A percentile compares a stretch with the other conserved stretches of the same genome.
Evolutionary conservation across 2,113 vertebrate genomes (phyloP).

Genomic region (Pipra filicauda): DNA sequence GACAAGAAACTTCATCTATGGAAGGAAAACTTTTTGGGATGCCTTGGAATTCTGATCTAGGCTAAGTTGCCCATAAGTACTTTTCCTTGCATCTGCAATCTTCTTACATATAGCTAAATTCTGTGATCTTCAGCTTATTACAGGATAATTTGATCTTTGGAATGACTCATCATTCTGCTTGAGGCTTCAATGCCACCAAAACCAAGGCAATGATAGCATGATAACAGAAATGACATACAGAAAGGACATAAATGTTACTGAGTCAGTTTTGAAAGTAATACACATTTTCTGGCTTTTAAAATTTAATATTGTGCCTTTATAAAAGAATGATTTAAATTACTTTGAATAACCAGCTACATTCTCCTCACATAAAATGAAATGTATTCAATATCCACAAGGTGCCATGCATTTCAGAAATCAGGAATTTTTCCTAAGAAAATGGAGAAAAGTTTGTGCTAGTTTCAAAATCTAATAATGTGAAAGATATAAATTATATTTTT

Average conservation of each 20-base stretch:
- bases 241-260: background rate
- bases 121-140: background rate
- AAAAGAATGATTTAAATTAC: background rate
- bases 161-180: background rate
- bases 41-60: background rate
- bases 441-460: background rate
- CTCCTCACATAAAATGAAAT: background rate
- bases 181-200: background rate
- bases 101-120: background rate
- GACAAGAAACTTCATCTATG: background rate
- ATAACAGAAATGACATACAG: background rate
- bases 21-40: background rate
- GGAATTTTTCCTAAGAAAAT: background rate
- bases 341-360: background rate
- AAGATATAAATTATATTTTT: background rate
- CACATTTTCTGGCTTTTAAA: background rate
- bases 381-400: background rate
- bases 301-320: background rate
- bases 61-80: background rate
- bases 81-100: background rate
- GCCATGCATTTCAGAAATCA: background rate
- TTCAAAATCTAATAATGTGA: background rate
- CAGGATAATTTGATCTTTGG: background rate
- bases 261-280: background rate
- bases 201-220: background rate